phyloP scores from a whole-genome alignment of 2,113 vertebrate genomes.

The cattle (Bos taurus) region ARS-UCD2.0 NC_037330.1:2056501-2057000 shows the following conservation, averaged over 20 bases:
- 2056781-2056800: neutral
- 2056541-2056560: neutral
- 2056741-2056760: neutral
- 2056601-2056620: neutral
- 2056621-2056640: neutral
- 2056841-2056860: too few species aligned
- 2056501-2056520: neutral
- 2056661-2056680: neutral
- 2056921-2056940: neutral
- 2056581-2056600: neutral
- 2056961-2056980: neutral
- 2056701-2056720: neutral
- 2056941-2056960: rapidly evolving
- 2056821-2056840: neutral
- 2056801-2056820: neutral
- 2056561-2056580: neutral
- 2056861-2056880: neutral
- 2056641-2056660: neutral
- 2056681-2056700: neutral
- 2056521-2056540: neutral
- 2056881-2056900: neutral
- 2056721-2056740: neutral
- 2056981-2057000: neutral
- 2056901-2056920: neutral
- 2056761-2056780: neutral